phyloP scores from a whole-genome alignment of 2,113 vertebrate genomes.

The Pithys albifrons region DNA sequence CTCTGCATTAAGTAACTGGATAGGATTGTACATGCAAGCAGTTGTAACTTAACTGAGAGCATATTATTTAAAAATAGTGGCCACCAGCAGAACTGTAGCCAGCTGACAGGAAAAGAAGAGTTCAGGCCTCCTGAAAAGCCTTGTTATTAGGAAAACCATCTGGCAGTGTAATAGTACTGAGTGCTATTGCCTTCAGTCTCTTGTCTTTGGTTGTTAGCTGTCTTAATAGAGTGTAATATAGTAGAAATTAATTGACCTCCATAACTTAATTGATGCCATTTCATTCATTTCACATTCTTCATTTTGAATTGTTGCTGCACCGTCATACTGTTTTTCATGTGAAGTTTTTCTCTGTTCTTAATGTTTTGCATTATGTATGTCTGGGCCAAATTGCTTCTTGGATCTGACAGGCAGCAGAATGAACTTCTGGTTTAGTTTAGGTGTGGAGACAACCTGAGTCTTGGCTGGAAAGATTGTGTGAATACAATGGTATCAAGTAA shows the following conservation, averaged over 20 bases:
- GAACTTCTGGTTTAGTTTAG: neutral
- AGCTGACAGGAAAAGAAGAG: slow-evolving; percentile 35
- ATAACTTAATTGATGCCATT: slow-evolving; percentile 30
- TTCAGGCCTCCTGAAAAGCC: slow-evolving; percentile 21
- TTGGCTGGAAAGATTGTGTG: fast-evolving
- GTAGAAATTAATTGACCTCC: slow-evolving; percentile 33
- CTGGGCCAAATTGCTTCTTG: neutral
- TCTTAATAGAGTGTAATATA: slow-evolving; percentile 15
- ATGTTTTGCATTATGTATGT: neutral
- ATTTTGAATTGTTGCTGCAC: neutral
- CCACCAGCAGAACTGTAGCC: neutral
- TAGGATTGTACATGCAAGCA: neutral
- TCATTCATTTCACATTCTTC: neutral
- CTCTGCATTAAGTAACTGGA: slow-evolving; percentile 22
- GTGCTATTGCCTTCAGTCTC: slow-evolving; percentile 37
- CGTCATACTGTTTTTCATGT: fast-evolving
- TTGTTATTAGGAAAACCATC: slow-evolving; percentile 12
- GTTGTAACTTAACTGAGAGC: neutral
- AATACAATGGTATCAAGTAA: neutral
- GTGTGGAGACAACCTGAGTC: neutral
- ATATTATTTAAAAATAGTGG: slow-evolving; percentile 18
- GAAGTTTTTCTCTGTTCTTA: neutral
- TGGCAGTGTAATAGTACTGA: neutral
- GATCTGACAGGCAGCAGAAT: neutral
- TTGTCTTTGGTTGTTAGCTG: slow-evolving; percentile 31